Base-by-base conservation (phyloP, 23 tunicate genomes). In the Botrylloides violaceus region DNA sequence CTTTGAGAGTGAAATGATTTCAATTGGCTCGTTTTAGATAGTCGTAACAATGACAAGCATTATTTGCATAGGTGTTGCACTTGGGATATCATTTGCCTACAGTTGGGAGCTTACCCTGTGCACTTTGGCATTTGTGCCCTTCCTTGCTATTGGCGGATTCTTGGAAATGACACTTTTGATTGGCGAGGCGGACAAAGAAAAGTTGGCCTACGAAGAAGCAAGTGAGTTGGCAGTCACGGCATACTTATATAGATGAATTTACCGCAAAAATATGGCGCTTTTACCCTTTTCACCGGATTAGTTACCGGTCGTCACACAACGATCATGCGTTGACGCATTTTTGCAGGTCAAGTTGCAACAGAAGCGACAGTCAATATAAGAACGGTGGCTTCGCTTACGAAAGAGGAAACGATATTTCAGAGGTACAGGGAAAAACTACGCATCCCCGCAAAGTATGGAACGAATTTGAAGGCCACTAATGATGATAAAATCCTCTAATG, bases 81-180 rank as follows among this genome's bases (percentile, higher is more conserved):
- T 90, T 21, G 97, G 97, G 22, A 79, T 90, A 24, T 70, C 97
- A 60, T 90, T 90, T 56, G 82, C 82, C 12, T 90, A 55, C 66
- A 81, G 90, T 3, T 90, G 97, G 97, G 65, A 90, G 66, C 36
- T 90, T 58, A 90, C 97, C 21, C 58, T 90, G 9, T 88, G 83
- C 23, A 90, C 90, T 0, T 9, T 90, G 25, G 89, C 90, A 1
- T 90, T 90, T 53, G 71, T 90, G 19, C 97, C 97, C 22, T 83
- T 90, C 39, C 71, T 90, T 21, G 64, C 78, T 2, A 29, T 90
- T n/a, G 97, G 97, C 3, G 97, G 97, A 28, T 60, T 83, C 4
- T 47, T 90, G 18, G 90, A 90, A 36, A 73, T 83, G 78, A 59
- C 73, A 30, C 66, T 90, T 19, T 27, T 90, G 36, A 78, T 75